A percentile compares a stretch with the other conserved stretches of the same genome.
phyloP scores from a whole-genome alignment of 2,888 invertebrate species.

The Beris chalybata region DNA sequence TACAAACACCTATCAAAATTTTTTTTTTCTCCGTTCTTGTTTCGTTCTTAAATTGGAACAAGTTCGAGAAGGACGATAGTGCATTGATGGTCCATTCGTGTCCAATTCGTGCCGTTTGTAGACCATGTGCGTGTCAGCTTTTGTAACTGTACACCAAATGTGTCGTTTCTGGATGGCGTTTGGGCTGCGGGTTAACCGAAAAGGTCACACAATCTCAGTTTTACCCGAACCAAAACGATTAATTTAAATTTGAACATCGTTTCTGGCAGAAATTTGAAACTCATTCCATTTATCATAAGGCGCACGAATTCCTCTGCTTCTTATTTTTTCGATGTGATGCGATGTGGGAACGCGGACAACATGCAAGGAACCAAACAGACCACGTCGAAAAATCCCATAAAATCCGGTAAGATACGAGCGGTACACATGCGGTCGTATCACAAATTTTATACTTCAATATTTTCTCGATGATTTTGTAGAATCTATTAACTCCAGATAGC shows the following conservation, averaged over 20 bases:
- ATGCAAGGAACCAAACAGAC: too few species aligned
- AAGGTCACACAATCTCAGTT: conserved; percentile 30
- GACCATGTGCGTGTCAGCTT: conserved; percentile 21
- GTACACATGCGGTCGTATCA: too few species aligned
- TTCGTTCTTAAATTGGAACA: too few species aligned
- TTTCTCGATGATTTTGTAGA: too few species aligned
- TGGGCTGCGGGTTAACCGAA: conserved; percentile 11
- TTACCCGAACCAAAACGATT: conserved; percentile 33
- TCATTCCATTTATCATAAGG: conserved; percentile 35
- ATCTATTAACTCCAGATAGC: too few species aligned
- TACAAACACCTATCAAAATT: too few species aligned
- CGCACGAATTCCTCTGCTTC: conserved; percentile 10
- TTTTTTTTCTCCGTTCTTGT: too few species aligned
- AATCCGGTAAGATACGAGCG: neutral
- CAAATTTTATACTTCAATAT: too few species aligned
- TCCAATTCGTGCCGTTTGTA: too few species aligned
- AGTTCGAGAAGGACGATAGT: too few species aligned
- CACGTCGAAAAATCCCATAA: conserved; percentile 1
- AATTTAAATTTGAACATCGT: conserved; percentile 38
- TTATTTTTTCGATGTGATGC: neutral
- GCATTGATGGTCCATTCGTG: too few species aligned
- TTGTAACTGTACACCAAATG: conserved; percentile 28
- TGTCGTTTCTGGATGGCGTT: conserved; percentile 14
- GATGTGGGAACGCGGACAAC: neutral
- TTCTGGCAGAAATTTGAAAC: conserved; percentile 40